Evolutionary conservation across 2,113 vertebrate genomes (phyloP).

Genomic region (Pseudorhombus dupliciocellatus): DNA sequence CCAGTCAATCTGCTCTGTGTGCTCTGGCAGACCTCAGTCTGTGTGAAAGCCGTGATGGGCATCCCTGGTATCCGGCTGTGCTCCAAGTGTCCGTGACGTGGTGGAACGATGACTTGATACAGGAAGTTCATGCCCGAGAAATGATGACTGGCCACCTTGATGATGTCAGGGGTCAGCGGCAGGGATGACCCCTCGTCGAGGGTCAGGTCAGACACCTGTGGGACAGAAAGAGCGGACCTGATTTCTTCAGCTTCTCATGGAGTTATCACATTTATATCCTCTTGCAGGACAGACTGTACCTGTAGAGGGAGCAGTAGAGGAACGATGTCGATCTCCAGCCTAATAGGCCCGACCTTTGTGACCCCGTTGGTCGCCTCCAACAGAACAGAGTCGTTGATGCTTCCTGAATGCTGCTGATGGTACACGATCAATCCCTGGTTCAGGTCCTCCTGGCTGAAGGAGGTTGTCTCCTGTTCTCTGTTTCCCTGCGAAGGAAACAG

Average conservation of each 20-base stretch:
- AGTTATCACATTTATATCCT: background rate
- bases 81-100: slow-evolving; percentile 84
- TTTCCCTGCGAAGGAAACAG: slow-evolving; percentile 20
- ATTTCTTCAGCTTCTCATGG: background rate
- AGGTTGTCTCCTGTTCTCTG: slow-evolving; percentile 54
- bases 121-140: slow-evolving; percentile 84
- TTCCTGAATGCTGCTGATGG: slow-evolving; percentile 77
- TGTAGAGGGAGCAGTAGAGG: slow-evolving; percentile 83
- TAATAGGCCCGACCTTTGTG: slow-evolving; percentile 74
- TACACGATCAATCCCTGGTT: slow-evolving; percentile 83
- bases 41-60: slow-evolving; percentile 85
- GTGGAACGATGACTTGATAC: slow-evolving; percentile 83
- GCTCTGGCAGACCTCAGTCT: slow-evolving; percentile 82
- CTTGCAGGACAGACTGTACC: slow-evolving; percentile 36
- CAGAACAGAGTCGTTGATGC: slow-evolving; percentile 77
- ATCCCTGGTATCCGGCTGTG: slow-evolving; percentile 82
- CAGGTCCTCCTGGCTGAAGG: slow-evolving; percentile 87
- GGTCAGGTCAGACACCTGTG: slow-evolving; percentile 76
- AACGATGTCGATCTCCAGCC: slow-evolving; percentile 83
- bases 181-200: slow-evolving; percentile 85
- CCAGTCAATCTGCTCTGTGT: too few species aligned
- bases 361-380: slow-evolving; percentile 84
- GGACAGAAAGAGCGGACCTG: background rate
- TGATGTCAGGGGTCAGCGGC: slow-evolving; percentile 76
- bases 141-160: slow-evolving; percentile 82